phyloP scores from a whole-genome alignment of 2,113 vertebrate species.

The Macaca mulatta region DNA sequence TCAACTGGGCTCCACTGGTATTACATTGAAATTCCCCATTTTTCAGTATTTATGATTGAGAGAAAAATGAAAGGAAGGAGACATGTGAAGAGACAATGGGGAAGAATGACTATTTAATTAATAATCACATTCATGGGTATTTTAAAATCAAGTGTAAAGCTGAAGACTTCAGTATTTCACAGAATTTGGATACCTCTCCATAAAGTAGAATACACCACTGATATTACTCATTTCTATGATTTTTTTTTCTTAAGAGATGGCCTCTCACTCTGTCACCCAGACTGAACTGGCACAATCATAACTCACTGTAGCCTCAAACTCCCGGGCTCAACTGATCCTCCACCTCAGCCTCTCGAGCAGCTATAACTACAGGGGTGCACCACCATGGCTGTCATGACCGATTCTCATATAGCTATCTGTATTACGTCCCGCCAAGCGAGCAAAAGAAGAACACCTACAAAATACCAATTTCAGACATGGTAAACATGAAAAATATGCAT shows the following conservation, averaged over 20 bases:
- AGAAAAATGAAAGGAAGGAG: neutral
- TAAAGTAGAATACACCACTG: neutral
- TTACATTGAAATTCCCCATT: neutral
- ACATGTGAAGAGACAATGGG: neutral
- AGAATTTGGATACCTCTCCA: neutral
- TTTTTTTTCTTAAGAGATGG: neutral
- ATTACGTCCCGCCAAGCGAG: neutral
- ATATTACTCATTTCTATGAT: neutral
- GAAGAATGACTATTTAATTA: conserved; percentile 39
- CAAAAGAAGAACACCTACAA: neutral
- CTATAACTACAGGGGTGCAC: neutral
- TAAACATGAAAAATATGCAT: conserved; percentile 30
- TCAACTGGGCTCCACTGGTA: neutral
- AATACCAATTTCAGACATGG: neutral
- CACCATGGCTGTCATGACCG: neutral
- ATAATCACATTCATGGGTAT: neutral
- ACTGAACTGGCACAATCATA: neutral
- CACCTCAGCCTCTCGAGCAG: neutral
- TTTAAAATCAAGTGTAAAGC: conserved; percentile 25
- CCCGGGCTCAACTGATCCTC: neutral
- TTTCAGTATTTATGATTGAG: neutral
- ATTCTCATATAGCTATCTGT: neutral
- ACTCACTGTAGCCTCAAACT: neutral
- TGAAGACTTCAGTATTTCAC: neutral
- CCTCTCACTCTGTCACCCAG: neutral